phyloP scores from a whole-genome alignment of 2,888 invertebrate species.

The Himalopsyche japonica region DNA sequence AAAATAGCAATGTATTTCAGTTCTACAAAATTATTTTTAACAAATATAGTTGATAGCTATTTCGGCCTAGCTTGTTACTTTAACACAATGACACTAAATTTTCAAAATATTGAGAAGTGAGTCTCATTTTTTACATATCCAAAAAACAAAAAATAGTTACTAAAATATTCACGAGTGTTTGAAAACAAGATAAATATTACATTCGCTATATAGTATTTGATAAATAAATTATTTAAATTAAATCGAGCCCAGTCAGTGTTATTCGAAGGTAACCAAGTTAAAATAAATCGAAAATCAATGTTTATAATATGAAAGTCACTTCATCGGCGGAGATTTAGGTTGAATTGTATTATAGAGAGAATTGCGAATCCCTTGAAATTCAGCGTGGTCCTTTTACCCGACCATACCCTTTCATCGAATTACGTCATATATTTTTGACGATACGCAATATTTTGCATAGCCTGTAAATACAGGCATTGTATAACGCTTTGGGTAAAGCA shows the following conservation, averaged over 20 bases:
- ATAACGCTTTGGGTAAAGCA: too few relatives aligned
- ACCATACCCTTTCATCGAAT: background rate
- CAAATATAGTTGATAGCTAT: too few relatives aligned
- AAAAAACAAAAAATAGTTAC: too few relatives aligned
- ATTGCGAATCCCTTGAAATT: background rate
- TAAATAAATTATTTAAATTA: background rate
- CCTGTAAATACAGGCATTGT: too few relatives aligned
- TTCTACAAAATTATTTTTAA: too few relatives aligned
- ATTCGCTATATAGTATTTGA: background rate
- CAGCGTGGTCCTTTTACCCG: background rate
- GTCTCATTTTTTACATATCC: too few relatives aligned
- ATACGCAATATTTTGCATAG: background rate
- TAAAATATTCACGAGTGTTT: too few relatives aligned
- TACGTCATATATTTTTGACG: background rate
- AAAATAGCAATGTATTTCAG: too few relatives aligned
- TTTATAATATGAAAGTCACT: background rate
- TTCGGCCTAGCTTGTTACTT: too few relatives aligned
- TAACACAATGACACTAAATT: too few relatives aligned
- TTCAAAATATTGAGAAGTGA: too few relatives aligned
- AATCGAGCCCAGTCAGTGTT: background rate
- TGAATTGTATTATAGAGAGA: background rate
- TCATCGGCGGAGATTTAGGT: background rate
- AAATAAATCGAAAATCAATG: background rate
- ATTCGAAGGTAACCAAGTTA: background rate
- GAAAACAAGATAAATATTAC: too few relatives aligned